Evolutionary conservation across 2,797 vertebrate genomes (phyloP), one percentile per base, ranked within the genome.

Genomic region (Martes flavigula): DNA sequence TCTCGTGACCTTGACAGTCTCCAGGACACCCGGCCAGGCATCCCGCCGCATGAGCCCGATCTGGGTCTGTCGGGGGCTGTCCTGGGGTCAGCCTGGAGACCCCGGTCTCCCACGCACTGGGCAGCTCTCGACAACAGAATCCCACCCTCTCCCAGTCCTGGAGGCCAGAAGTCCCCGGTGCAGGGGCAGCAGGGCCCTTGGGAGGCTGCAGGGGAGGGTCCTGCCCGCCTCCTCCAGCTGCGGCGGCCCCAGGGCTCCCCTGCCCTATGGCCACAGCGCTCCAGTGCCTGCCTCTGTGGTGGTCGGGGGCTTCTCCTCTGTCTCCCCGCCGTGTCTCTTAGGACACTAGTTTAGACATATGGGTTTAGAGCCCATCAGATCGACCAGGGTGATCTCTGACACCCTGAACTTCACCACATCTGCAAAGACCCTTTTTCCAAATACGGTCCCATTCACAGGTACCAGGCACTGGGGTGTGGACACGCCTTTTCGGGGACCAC

Each of bases 361-460:
- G 64, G 72, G 32, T 15, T 88, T 21, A 54, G 62, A 56, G 51
- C 11, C 18, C 32, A 21, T 38, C 7, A 2, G 70, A 66, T 5
- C 38, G 27, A 4, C 38, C 51, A 58, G 51, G 66, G 32, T 32
- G 32, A 38, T 2, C 70, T 77, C 68, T 13, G 38, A 72, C 66
- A 91, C 43, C 38, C 32, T 14, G 35, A 48, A 21, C 51, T 58
- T 46, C 20, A 32, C 38, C 60, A 78, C 32, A 68, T 38, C 60
- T 58, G 18, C 81, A 25, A 75, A 94, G 87, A 58, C 17, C 78
- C 21, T 46, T 84, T 70, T 46, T 46, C 79, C 81, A 94, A 54
- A 38, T 14, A 35, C 32, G 60, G 48, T 68, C 30, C 38, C 18
- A 0, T 18, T 38, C 13, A 20, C 18, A 35, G 70, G 68, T 38